These are phyloP conservation scores for Bombylius discolor DNA, from an alignment of 2,888 invertebrate species.

Conservation along the genomic window DNA sequence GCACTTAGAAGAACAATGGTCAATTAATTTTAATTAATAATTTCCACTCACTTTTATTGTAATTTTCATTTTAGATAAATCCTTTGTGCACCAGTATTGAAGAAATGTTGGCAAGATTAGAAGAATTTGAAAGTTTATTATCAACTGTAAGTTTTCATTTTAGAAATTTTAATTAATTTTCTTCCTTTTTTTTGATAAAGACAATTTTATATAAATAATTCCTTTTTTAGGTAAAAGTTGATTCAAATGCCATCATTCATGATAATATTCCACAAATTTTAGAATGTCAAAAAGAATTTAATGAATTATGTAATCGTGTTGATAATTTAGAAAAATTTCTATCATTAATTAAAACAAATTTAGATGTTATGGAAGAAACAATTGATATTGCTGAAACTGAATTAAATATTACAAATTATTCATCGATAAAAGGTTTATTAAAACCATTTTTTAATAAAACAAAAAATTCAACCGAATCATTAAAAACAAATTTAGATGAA, in stretches of 20 bases:
- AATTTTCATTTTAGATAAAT: conserved; percentile 25
- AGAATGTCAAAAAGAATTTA: conserved; percentile 41
- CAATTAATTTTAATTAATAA: too few relatives aligned
- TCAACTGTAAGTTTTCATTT: conserved; percentile 38
- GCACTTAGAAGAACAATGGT: too few relatives aligned
- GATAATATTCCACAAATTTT: conserved; percentile 41
- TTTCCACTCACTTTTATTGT: too few relatives aligned
- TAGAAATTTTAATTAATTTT: too few relatives aligned
- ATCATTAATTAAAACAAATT: conserved; percentile 41
- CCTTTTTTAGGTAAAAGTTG: conserved; percentile 25
- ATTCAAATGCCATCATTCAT: conserved; percentile 26
- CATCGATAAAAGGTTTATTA: conserved; percentile 43
- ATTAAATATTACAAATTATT: conserved; percentile 43
- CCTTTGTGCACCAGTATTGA: conserved; percentile 50
- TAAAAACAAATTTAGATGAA: not conserved
- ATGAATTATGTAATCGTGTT: conserved; percentile 42
- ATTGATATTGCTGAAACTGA: conserved; percentile 48
- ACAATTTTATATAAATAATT: not conserved
- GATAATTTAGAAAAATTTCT: conserved; percentile 43
- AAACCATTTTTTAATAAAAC: conserved; percentile 38
- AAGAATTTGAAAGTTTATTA: conserved; percentile 50
- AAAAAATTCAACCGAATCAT: not conserved
- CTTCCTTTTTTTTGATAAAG: not conserved
- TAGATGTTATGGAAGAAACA: conserved; percentile 41
- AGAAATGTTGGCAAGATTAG: conserved; percentile 52